A percentile compares a stretch with the other conserved stretches of the same genome.
Evolutionary conservation across 2,797 vertebrate genomes (phyloP).

Genomic region (Ptychadena robeensis): DNA sequence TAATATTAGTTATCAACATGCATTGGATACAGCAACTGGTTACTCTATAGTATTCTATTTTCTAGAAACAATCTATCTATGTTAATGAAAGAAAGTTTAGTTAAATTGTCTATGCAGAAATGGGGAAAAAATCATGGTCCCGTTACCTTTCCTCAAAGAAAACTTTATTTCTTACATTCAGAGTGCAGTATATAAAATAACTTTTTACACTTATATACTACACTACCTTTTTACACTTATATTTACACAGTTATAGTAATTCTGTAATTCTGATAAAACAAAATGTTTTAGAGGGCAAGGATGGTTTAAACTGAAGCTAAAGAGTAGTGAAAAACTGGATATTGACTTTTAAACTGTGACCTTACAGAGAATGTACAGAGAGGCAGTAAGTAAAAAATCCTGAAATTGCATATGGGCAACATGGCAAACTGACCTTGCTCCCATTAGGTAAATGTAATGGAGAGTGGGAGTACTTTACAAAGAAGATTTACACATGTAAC

Average conservation of each 20-base stretch:
- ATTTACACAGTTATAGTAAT: no score
- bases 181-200: no score
- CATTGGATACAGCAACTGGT: slow-evolving; percentile 41
- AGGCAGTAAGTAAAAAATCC: no score
- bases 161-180: background rate
- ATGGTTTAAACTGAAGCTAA: background rate
- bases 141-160: background rate
- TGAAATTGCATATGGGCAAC: no score
- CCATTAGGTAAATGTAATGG: no score
- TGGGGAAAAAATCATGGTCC: background rate
- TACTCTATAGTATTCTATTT: slow-evolving; percentile 7
- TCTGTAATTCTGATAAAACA: background rate
- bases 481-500: no score
- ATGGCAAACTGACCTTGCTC: no score
- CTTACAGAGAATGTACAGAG: no score
- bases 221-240: no score
- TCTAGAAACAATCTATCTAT: background rate
- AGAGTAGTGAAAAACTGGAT: background rate
- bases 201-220: no score
- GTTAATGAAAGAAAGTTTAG: background rate
- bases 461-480: no score
- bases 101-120: background rate
- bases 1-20: background rate
- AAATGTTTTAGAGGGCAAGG: background rate
- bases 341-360: background rate